Base-by-base conservation (phyloP, 2,797 vertebrate species). In the Pseudomugil tenellus region DNA sequence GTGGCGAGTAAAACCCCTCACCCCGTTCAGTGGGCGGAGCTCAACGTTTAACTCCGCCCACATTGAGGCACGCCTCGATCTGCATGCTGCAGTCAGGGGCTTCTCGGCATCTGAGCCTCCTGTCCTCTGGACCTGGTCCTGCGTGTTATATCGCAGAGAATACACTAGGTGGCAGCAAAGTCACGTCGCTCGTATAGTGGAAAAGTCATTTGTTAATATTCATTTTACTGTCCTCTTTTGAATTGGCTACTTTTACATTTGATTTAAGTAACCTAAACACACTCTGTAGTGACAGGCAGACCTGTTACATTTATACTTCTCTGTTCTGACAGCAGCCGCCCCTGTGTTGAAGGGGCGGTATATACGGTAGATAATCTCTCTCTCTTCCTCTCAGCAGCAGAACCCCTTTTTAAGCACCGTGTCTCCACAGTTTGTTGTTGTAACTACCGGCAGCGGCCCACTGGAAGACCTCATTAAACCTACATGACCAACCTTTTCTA, bases 291-390 rank as follows among this genome's bases (percentile, higher is more conserved):
- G 19, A 17, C 6, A 0, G 13, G 4, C 10, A n/a, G 2, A 7
- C 2, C 14, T 8, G 9, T 32, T 32, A 6, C 9, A 32, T 9
- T 9, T 32, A 32, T 8, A 32, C 9, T 32, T 14, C 46, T 1
- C 17, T 2, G 62, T 26, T 10, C 5, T 17, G 3, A 17, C 7
- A 26, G 29, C 61, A 17, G 46, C 52, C 59, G 13, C 55, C 72
- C 59, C 31, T 53, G 0, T 14, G 67, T 39, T 10, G 25, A 29
- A 73, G 73, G 78, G 73, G 81, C 71, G 80, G 72, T 63, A n/a
- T 19, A 41, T 9, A 43, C 7, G 2, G 17, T n/a, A 46, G 43
- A 19, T 52, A 32, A 49, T 54, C 48, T 0, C 68, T 79, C 76
- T 83, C 79, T 69, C 77, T 1, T 46, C 67, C 68, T 62, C 14